These are phyloP conservation scores for Alethe castanea DNA, from an alignment of 2,113 vertebrate species.

Conservation along the genomic window DNA sequence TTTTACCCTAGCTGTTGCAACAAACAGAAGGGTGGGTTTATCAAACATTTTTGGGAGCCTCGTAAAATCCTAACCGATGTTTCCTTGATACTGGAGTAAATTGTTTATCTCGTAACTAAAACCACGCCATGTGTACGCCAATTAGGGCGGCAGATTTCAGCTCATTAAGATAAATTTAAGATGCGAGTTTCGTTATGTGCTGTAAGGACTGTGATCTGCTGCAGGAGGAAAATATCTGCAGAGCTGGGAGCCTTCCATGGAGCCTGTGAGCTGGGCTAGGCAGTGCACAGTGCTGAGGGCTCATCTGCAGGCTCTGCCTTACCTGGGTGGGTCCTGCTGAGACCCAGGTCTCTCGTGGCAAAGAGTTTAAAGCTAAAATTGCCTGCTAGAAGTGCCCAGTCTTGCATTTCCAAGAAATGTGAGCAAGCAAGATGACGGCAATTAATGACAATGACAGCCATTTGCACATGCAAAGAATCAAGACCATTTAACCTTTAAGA, in stretches of 20 bases:
- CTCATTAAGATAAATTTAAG: slow-evolving; percentile 46
- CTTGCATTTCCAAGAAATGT: not conserved
- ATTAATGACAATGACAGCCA: not conserved
- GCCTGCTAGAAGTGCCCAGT: not conserved
- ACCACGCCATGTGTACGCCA: not conserved
- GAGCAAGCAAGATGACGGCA: not conserved
- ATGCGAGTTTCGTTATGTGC: not conserved
- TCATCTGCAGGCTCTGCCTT: not conserved
- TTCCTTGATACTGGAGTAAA: slow-evolving; percentile 62
- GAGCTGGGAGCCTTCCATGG: not conserved
- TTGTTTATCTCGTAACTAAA: slow-evolving; percentile 69
- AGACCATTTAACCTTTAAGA: slow-evolving; percentile 21
- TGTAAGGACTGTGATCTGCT: not conserved
- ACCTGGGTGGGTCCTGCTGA: fast-evolving
- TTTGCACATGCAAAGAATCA: not conserved
- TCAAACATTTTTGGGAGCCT: slow-evolving; percentile 58
- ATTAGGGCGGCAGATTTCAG: not conserved
- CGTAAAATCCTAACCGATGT: slow-evolving; percentile 50
- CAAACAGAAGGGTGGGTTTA: slow-evolving; percentile 52
- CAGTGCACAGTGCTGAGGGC: not conserved
- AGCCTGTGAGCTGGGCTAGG: not conserved
- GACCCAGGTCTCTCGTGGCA: not conserved
- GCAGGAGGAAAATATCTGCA: not conserved
- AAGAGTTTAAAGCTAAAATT: not conserved
- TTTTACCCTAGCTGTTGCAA: slow-evolving; percentile 58